Evolutionary conservation across 1,140 invertebrate genomes (phyloP).

Genomic region (Leptopilina boulardi): DNA sequence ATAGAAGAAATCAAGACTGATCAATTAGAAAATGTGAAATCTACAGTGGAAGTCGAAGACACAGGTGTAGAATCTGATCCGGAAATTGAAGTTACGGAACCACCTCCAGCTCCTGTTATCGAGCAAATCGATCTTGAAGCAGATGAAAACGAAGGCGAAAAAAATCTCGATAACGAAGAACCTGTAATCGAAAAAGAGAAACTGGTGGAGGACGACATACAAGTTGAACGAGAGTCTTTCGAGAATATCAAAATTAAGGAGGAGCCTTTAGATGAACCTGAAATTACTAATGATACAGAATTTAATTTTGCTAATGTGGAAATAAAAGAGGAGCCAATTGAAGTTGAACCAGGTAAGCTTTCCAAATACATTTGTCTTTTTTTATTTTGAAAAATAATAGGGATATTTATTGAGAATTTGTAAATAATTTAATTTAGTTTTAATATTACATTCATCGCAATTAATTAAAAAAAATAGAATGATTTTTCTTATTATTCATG

Average conservation of each 20-base stretch:
- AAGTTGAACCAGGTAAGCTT: slow-evolving; percentile 70
- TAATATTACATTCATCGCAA: no score
- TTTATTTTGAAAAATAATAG: neutral
- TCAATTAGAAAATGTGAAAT: slow-evolving; percentile 66
- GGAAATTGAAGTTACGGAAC: slow-evolving; percentile 63
- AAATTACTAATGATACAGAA: slow-evolving; percentile 15
- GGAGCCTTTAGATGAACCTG: slow-evolving; percentile 58
- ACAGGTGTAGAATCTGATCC: slow-evolving; percentile 62
- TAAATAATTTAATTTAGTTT: no score
- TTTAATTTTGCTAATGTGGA: slow-evolving; percentile 50
- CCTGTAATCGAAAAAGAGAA: slow-evolving; percentile 58
- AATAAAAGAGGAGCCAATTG: slow-evolving; percentile 79
- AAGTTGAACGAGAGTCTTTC: slow-evolving; percentile 46
- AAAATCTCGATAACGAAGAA: slow-evolving; percentile 48
- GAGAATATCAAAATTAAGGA: slow-evolving; percentile 79
- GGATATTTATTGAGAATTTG: no score
- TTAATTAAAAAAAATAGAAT: no score
- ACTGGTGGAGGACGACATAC: slow-evolving; percentile 37
- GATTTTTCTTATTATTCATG: no score
- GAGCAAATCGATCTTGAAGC: slow-evolving; percentile 45
- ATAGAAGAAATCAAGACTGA: slow-evolving; percentile 52
- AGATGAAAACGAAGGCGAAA: slow-evolving; percentile 75
- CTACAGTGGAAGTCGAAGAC: slow-evolving; percentile 46
- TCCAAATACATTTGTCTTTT: neutral
- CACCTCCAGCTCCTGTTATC: slow-evolving; percentile 14